Percentiles rank a stretch among this genome's conserved stretches.
Evolutionary conservation across 2,113 vertebrate species (phyloP).

Genomic region (Rhinoptilus africanus): DNA sequence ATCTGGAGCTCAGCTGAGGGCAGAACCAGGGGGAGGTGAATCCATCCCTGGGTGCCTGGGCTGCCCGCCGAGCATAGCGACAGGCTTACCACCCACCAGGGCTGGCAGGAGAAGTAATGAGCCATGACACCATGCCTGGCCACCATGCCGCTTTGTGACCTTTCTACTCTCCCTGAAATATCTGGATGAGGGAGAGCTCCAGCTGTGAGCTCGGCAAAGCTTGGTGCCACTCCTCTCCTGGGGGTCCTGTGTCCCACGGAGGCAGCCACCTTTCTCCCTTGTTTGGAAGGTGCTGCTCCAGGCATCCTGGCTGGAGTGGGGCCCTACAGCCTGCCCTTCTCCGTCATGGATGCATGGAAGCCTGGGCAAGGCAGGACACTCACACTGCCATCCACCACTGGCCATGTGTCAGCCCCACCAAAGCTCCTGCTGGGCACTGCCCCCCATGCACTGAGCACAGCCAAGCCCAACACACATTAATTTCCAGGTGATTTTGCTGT

Average conservation of each 20-base stretch:
- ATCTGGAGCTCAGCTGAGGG: not conserved
- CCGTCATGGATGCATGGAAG: fast-evolving
- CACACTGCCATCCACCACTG: fast-evolving
- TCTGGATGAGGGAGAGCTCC: not conserved
- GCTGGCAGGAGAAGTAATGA: not conserved
- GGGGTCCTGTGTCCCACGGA: no score
- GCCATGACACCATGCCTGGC: fast-evolving
- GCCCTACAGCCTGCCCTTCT: not conserved
- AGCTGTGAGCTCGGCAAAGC: not conserved
- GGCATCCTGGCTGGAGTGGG: not conserved
- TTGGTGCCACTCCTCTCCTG: not conserved
- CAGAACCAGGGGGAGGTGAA: not conserved
- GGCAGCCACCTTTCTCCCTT: not conserved
- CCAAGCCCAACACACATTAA: not conserved
- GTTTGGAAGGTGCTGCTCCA: not conserved
- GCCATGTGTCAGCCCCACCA: fast-evolving
- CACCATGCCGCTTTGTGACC: fast-evolving
- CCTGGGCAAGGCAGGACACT: not conserved
- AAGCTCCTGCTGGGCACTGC: not conserved
- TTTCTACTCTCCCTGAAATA: not conserved
- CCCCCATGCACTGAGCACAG: fast-evolving
- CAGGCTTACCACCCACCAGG: not conserved
- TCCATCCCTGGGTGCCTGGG: not conserved
- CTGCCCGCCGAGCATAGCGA: not conserved
- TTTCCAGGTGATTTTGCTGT: not conserved